Evolutionary conservation across 2,888 invertebrate species (phyloP).

Genomic region (Colostygia pectinataria): DNA sequence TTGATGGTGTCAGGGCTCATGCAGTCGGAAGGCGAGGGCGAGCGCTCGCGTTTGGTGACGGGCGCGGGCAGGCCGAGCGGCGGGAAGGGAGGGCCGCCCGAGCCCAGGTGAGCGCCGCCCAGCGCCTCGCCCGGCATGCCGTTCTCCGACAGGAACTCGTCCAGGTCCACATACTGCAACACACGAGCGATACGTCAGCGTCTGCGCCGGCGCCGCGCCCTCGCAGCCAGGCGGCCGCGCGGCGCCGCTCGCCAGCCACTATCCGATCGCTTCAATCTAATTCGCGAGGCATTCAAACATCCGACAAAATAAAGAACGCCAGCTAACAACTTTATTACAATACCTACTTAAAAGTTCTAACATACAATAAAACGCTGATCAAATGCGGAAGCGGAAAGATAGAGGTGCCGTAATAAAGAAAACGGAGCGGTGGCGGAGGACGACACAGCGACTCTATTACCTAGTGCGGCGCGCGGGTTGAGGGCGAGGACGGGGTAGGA

Average conservation of each 20-base stretch:
- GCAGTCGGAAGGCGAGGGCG: conserved; percentile 93
- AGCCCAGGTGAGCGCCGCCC: conserved; percentile 85
- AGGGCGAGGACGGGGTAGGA: conserved; percentile 41
- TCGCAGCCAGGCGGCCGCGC: background rate
- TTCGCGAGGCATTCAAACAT: conserved; percentile 9
- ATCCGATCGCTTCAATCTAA: background rate
- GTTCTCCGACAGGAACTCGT: conserved; percentile 98
- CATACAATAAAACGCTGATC: conserved; percentile 7
- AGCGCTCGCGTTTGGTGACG: conserved; percentile 93
- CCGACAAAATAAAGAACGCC: conserved; percentile 3
- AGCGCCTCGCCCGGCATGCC: conserved; percentile 93
- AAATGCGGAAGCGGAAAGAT: conserved; percentile 13
- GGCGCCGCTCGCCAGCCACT: background rate
- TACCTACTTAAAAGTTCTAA: background rate
- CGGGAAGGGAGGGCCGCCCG: conserved; percentile 85
- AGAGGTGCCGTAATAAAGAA: conserved; percentile 22
- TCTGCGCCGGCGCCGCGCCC: conserved; percentile 12
- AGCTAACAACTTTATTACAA: background rate
- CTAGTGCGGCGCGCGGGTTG: conserved; percentile 59
- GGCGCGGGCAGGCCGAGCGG: conserved; percentile 85
- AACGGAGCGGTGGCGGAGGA: conserved; percentile 19
- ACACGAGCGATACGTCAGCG: conserved; percentile 36
- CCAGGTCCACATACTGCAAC: conserved; percentile 96
- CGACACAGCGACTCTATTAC: conserved; percentile 59
- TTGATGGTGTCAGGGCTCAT: conserved; percentile 95